Evolutionary conservation across 2,888 invertebrate species (phyloP), one percentile per base, ranked within the genome.

Genomic region (Conistra vaccinii): DNA sequence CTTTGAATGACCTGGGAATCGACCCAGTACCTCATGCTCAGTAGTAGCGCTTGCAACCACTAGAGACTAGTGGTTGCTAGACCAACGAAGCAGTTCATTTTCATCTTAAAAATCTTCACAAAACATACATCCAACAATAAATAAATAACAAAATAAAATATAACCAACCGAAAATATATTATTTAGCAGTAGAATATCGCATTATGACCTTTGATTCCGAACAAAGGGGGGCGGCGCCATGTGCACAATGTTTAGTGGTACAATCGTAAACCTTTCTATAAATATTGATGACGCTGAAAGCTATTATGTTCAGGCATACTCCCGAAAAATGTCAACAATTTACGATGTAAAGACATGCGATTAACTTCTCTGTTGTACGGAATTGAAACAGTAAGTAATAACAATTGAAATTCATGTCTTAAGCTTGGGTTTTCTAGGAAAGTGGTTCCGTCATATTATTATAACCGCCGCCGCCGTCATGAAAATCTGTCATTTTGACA

Each of bases 221-320:
- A 88, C 90, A 91, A 91, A 90, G 89, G 85, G 89, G 87, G 76
- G 70, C 83, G 81, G 87, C 86, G 91, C 92, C 91, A 92, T 92
- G 92, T 92, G 92, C 91, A 88, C 91, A 87, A 89, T 88, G 90
- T 90, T 92, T 92, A 92, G 93, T 92, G 90, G 92, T 91, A 87
- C 89, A 93, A 92, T 93, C 94, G 93, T 94, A 94, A 94, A 94
- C 92, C 94, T 92, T 90, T 92, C 92, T 92, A 94, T 95, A 95
- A 95, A 95, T 95, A 95, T 95, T 95, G 95, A 95, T 95, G 94
- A 94, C 91, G 91, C 92, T 94, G 93, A 94, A 94, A 90, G 91
- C 94, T 92, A 94, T 95, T 94, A 94, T 92, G 91, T 93, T 91
- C 94, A 94, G 94, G 92, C 94, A 87, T 93, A 94, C 93, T 93